Conservation (phyloP, 2,797 vertebrate species). For the Heterohyrax brucei region DNA sequence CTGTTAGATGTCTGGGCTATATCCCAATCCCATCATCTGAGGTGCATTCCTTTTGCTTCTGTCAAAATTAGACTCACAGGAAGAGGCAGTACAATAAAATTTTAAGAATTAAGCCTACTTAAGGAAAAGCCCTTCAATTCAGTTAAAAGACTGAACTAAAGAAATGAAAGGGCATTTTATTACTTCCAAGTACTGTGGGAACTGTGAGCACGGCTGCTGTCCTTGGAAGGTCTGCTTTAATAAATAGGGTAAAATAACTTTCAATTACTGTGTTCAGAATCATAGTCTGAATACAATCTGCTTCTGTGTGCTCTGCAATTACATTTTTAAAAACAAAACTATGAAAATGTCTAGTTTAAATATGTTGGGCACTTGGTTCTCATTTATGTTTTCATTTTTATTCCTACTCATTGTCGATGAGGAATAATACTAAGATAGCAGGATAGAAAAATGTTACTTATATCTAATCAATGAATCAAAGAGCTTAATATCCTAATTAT, state of each 20-base stretch:
- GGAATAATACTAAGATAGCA: conserved; percentile 34
- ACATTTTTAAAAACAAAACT: neutral
- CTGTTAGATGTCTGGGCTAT: conserved; percentile 32
- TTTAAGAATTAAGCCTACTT: conserved; percentile 60
- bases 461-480: conserved; percentile 6
- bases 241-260: conserved; percentile 72
- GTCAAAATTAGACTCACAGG: conserved; percentile 64
- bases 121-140: conserved; percentile 60
- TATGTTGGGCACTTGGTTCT: neutral
- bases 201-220: neutral
- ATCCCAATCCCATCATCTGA: conserved; percentile 69
- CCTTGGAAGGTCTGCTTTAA: conserved; percentile 35
- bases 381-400: neutral
- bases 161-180: conserved; percentile 53
- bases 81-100: conserved; percentile 63
- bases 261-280: conserved; percentile 64
- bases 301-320: neutral
- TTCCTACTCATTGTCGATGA: neutral
- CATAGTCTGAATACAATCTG: conserved; percentile 11
- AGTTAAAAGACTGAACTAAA: conserved; percentile 18
- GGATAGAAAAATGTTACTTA: neutral
- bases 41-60: conserved; percentile 34
- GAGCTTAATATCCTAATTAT: conserved; percentile 22
- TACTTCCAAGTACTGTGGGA: conserved; percentile 74
- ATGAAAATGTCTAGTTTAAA: neutral